Base-by-base conservation (phyloP, 1,140 invertebrate genomes). In the Psix sp. region DNA sequence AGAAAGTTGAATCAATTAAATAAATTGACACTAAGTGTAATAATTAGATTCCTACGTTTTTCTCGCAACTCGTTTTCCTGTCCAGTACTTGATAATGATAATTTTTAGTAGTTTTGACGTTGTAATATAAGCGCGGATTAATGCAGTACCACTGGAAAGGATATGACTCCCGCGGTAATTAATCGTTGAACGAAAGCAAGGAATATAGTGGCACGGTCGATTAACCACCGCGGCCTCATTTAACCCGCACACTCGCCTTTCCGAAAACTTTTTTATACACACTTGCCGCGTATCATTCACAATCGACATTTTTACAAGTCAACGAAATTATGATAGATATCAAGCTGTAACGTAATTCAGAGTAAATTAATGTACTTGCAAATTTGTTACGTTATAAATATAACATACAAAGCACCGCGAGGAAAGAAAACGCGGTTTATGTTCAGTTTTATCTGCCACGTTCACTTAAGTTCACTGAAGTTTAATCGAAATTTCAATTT, bases 151-250 rank as follows among this genome's bases (percentile, higher is more conserved):
- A 66, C 48, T 62, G 60, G 29, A 75, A 56, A 40, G 46, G 74
- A 71, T 76, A 67, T 56, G 42, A 51, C 66, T 67, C 66, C 29
- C 48, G 56, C 43, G 35, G 67, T 65, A 72, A 76, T 74, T 68
- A 71, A 63, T 67, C 66, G 67, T 71, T 57, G 63, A 67, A 71
- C 68, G 67, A 72, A 76, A 62, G 74, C 68, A 76, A 75, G 54
- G 65, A 66, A 66, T 60, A 70, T 60, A 43, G 73, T 40, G 39
- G 56, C 54, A 70, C 60, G 65, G 42, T 76, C 73, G 68, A 76
- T 76, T 76, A 76, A 76, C 57, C 74, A 76, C 49, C 40, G 66
- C 62, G 65, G 72, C 72, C 65, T 68, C 67, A 43, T 72, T 71
- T 67, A 62, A 76, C 65, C 56, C 59, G 67, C 62, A 26, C 42